phyloP scores from a whole-genome alignment of 2,113 vertebrate genomes.

The Alces alces region DNA sequence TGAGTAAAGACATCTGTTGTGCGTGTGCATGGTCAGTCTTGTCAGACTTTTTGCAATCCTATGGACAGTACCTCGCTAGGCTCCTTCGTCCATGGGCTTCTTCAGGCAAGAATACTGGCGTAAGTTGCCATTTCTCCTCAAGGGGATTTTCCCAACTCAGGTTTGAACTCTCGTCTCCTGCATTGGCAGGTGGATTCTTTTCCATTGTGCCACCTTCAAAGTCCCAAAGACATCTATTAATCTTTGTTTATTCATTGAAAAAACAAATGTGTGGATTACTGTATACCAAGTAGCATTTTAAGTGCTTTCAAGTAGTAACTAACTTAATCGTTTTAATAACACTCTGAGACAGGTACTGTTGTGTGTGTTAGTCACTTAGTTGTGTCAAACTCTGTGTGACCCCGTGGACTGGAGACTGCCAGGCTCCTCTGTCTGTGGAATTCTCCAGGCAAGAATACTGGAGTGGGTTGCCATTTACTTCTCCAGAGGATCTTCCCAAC shows the following conservation, averaged over 20 bases:
- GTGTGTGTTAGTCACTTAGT: neutral
- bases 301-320: neutral
- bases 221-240: neutral
- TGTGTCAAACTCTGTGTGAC: neutral
- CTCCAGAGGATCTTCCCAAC: neutral
- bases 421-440: neutral
- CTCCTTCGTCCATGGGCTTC: neutral
- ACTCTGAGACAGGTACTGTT: neutral
- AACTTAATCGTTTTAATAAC: neutral
- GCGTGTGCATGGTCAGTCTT: neutral
- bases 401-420: neutral
- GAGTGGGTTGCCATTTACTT: neutral
- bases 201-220: neutral
- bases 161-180: neutral
- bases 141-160: neutral
- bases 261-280: neutral
- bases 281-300: neutral
- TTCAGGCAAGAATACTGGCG: neutral
- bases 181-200: neutral
- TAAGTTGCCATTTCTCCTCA: neutral
- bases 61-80: neutral
- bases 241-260: neutral
- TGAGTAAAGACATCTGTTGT: neutral
- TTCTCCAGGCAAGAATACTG: neutral
- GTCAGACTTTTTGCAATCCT: neutral